Conservation (phyloP, 2,888 invertebrate species). For the Scelioninae gen. 2 region DNA sequence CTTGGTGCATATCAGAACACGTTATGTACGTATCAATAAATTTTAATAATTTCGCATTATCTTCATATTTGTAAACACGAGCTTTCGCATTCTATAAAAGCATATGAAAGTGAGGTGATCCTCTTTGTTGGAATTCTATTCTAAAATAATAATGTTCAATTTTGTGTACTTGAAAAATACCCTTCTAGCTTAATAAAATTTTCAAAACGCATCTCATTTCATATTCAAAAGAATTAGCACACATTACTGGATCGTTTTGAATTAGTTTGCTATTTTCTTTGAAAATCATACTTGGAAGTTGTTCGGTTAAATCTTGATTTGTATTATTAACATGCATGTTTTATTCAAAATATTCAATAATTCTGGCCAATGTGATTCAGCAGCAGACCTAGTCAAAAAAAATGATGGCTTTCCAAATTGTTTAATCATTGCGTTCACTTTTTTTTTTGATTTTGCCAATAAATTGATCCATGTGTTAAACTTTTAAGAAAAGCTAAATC, state of each 20-base stretch:
- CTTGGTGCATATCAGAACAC: constrained; percentile 10
- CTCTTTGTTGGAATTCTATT: constrained; percentile 28
- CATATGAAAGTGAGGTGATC: constrained; percentile 25
- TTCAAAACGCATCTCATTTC: constrained; percentile 33
- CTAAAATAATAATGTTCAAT: constrained; percentile 27
- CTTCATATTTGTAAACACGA: neutral
- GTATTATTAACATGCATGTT: constrained; percentile 30
- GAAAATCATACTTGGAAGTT: constrained; percentile 35
- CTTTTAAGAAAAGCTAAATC: constrained; percentile 21
- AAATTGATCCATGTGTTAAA: constrained; percentile 23
- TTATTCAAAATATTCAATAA: constrained; percentile 54
- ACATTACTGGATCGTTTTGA: constrained; percentile 59
- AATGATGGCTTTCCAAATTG: constrained; percentile 43
- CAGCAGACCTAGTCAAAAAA: constrained; percentile 38
- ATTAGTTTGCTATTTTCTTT: constrained; percentile 53
- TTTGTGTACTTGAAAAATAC: constrained; percentile 15
- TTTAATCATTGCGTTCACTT: constrained; percentile 31
- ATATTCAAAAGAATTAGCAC: constrained; percentile 58
- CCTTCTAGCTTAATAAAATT: constrained; percentile 29
- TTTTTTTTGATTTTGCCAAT: constrained; percentile 40
- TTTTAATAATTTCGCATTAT: too few species aligned
- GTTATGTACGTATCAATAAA: too few species aligned
- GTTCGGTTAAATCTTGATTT: constrained; percentile 23
- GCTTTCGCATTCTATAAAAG: constrained; percentile 15
- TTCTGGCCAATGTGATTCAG: constrained; percentile 32